Percentiles rank a stretch among this genome's conserved stretches.
phyloP scores from a whole-genome alignment of 2,113 vertebrate genomes.

The Scolopax mira region DNA sequence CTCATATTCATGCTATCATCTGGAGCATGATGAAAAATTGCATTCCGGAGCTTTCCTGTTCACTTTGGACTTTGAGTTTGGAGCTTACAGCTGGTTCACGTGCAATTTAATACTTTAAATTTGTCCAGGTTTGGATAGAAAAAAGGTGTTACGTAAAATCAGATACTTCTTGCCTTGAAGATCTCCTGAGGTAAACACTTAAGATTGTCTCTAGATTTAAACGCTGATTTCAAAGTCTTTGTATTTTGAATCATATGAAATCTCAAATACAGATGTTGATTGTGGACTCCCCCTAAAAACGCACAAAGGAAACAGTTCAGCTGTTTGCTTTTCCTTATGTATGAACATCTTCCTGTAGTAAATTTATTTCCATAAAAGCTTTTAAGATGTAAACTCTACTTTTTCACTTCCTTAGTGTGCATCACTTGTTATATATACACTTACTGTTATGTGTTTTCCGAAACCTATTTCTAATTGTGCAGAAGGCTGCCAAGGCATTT shows the following conservation, averaged over 20 bases:
- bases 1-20: not conserved
- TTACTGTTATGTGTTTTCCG: not conserved
- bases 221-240: not conserved
- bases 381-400: not conserved
- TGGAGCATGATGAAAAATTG: not conserved
- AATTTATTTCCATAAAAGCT: not conserved
- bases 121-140: not conserved
- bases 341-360: not conserved
- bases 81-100: not conserved
- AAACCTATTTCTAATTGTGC: not conserved
- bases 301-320: not conserved
- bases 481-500: not conserved
- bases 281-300: not conserved
- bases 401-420: not conserved
- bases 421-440: not conserved
- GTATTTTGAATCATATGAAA: not conserved
- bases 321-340: not conserved
- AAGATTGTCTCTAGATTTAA: not conserved
- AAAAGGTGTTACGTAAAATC: not conserved
- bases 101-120: not conserved
- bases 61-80: not conserved
- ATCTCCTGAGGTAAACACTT: not conserved
- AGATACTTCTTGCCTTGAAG: not conserved
- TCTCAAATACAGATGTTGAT: not conserved
- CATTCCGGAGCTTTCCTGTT: not conserved